phyloP scores from a whole-genome alignment of 2,113 vertebrate genomes.

The Pollimyrus isidori region DNA sequence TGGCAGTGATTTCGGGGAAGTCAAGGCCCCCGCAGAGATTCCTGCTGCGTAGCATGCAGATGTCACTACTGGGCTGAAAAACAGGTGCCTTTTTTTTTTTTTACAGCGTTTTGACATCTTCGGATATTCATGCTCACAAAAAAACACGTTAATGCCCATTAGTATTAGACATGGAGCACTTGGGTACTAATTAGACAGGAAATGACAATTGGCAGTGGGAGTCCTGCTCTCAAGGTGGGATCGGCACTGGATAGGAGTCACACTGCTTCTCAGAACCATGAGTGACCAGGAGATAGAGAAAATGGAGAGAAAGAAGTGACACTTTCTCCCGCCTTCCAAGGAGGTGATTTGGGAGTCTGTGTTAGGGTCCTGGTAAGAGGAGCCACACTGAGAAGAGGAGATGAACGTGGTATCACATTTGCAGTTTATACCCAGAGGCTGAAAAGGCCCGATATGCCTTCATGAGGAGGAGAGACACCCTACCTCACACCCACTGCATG shows the following conservation, averaged over 20 bases:
- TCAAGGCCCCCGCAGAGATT: background rate
- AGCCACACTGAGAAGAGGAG: background rate
- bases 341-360: background rate
- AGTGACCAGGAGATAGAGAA: slow-evolving; percentile 17
- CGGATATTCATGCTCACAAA: background rate
- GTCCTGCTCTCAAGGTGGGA: background rate
- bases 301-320: background rate
- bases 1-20: background rate
- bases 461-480: background rate
- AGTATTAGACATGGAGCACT: background rate
- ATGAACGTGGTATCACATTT: background rate
- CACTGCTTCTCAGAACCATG: background rate
- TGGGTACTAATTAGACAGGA: background rate
- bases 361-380: background rate
- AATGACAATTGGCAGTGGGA: background rate
- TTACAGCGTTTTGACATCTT: background rate
- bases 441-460: background rate
- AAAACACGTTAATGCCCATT: background rate
- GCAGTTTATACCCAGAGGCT: background rate
- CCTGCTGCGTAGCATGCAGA: background rate
- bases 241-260: background rate
- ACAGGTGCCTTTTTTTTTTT: background rate
- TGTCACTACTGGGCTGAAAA: background rate
- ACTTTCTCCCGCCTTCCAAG: background rate
- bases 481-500: background rate